Percentiles rank a stretch among this genome's conserved stretches.
Conservation (phyloP, 2,888 invertebrate genomes). For the Neuroscelio doddi region DNA sequence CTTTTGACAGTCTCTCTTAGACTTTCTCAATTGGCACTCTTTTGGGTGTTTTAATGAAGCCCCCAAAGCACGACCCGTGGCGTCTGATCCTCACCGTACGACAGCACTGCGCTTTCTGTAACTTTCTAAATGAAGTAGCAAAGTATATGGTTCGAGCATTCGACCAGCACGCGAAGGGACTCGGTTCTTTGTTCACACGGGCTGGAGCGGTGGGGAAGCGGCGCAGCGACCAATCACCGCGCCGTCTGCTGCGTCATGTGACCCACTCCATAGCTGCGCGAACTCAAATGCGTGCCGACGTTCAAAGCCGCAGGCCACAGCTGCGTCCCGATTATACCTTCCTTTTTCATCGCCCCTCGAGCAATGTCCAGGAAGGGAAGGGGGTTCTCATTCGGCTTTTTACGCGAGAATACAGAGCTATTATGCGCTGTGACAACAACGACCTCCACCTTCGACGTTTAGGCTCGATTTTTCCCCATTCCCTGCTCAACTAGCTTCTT, state of each 20-base stretch:
- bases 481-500: neutral
- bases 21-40: neutral
- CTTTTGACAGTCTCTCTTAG: conserved; percentile 2
- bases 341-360: conserved; percentile 20
- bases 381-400: neutral
- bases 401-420: neutral
- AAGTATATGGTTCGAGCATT: conserved; percentile 4
- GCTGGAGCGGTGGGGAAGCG: neutral
- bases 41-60: neutral
- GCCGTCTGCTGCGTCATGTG: neutral
- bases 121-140: conserved; percentile 18
- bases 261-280: conserved; percentile 16
- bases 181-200: conserved; percentile 17
- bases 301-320: conserved; percentile 15
- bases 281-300: conserved; percentile 1
- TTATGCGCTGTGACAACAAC: too few relatives aligned
- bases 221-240: conserved; percentile 3
- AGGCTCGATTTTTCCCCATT: neutral
- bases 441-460: neutral
- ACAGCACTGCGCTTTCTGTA: conserved; percentile 7
- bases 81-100: conserved; percentile 11
- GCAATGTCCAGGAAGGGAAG: conserved; percentile 10
- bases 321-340: conserved; percentile 28
- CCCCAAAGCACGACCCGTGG: neutral
- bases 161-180: conserved; percentile 13